Percentiles rank a stretch among this genome's conserved stretches.
Conservation (phyloP, 1,140 invertebrate species). For the Acyrthosiphon pisum region DNA sequence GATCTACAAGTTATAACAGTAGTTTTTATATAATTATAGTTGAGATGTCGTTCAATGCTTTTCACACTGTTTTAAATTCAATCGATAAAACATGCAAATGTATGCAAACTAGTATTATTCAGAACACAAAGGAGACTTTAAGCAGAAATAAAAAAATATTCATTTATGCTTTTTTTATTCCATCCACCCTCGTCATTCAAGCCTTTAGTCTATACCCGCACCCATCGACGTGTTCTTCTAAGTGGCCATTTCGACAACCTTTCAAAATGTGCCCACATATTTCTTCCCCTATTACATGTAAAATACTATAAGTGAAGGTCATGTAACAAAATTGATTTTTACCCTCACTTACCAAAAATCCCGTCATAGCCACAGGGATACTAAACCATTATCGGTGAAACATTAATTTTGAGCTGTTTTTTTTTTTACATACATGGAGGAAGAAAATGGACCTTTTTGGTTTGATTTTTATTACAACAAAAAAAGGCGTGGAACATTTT, state of each 20-base stretch:
- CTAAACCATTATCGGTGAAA: slow-evolving; percentile 26
- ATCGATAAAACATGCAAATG: slow-evolving; percentile 52
- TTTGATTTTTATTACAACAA: slow-evolving; percentile 45
- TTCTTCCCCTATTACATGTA: slow-evolving; percentile 37
- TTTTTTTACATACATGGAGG: neutral
- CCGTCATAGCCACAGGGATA: slow-evolving; percentile 29
- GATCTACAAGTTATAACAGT: slow-evolving; percentile 5
- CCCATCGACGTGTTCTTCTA: slow-evolving; percentile 23
- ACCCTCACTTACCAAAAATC: slow-evolving; percentile 45
- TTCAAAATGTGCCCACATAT: slow-evolving; percentile 45
- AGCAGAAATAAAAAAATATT: slow-evolving; percentile 29
- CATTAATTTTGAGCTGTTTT: slow-evolving; percentile 1
- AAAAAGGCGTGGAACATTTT: slow-evolving; percentile 2
- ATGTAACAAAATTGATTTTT: slow-evolving; percentile 55
- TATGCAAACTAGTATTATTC: slow-evolving; percentile 49
- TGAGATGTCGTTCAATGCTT: neutral
- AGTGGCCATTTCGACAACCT: slow-evolving; percentile 56
- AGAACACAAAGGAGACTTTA: slow-evolving; percentile 38
- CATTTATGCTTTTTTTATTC: slow-evolving; percentile 32
- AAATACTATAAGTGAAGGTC: slow-evolving; percentile 48
- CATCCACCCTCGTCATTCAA: neutral
- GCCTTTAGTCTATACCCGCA: slow-evolving; percentile 12
- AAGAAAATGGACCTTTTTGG: neutral
- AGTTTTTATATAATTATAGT: slow-evolving; percentile 1
- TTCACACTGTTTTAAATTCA: slow-evolving; percentile 18